Percentiles rank a stretch among this genome's conserved stretches.
phyloP scores from a whole-genome alignment of 2,888 invertebrate species.

The Aphrophora alni region DNA sequence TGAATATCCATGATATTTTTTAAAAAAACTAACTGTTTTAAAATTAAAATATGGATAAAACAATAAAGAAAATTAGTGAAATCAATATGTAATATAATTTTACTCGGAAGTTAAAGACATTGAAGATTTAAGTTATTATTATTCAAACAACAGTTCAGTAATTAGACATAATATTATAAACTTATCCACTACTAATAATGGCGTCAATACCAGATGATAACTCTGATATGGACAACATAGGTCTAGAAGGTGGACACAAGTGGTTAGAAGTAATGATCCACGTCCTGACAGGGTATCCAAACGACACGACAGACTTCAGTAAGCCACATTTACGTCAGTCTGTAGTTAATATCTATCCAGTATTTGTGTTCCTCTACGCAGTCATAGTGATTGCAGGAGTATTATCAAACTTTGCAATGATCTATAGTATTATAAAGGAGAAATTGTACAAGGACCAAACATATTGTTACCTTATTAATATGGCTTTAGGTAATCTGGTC shows the following conservation, averaged over 20 bases:
- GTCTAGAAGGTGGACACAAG: constrained; percentile 42
- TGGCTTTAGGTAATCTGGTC: constrained; percentile 69
- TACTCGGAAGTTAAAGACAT: too few species aligned
- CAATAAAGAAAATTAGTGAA: too few species aligned
- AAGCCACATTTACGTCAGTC: constrained; percentile 67
- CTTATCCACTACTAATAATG: too few species aligned
- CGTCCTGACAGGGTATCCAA: constrained; percentile 55
- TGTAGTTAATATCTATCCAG: constrained; percentile 64
- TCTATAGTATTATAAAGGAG: constrained; percentile 62
- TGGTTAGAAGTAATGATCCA: constrained; percentile 56
- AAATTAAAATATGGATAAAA: too few species aligned
- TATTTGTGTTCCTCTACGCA: constrained; percentile 69
- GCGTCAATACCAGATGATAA: too few species aligned
- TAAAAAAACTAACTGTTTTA: too few species aligned
- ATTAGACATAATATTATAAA: too few species aligned
- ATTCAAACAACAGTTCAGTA: too few species aligned
- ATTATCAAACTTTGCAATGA: constrained; percentile 65
- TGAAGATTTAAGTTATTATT: too few species aligned
- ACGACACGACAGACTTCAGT: constrained; percentile 62
- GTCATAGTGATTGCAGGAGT: constrained; percentile 64
- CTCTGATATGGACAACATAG: too few species aligned
- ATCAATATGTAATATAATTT: too few species aligned
- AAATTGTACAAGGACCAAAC: constrained; percentile 68
- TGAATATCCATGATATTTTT: too few species aligned
- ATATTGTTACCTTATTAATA: constrained; percentile 69